Percentiles rank a stretch among this genome's conserved stretches.
phyloP scores from a whole-genome alignment of 2,113 vertebrate species.

The Chionis minor region DNA sequence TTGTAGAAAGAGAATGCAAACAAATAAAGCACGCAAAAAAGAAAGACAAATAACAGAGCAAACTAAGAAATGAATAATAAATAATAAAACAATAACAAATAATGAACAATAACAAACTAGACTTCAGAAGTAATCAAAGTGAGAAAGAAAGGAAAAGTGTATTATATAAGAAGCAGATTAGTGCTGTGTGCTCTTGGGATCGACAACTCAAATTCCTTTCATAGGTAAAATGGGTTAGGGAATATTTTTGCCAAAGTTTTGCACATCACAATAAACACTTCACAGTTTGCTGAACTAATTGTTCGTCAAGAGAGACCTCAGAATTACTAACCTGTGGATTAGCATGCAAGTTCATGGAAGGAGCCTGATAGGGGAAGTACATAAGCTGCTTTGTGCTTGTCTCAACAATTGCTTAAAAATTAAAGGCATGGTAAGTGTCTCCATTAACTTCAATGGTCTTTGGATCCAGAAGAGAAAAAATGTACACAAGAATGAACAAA shows the following conservation, averaged over 20 bases:
- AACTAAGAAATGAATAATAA: slow-evolving; percentile 47
- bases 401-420: background rate
- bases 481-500: background rate
- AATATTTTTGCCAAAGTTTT: background rate
- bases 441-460: background rate
- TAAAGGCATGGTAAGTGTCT: background rate
- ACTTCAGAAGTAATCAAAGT: slow-evolving; percentile 11
- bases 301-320: background rate
- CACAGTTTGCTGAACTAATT: background rate
- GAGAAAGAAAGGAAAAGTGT: background rate
- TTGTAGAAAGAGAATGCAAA: background rate
- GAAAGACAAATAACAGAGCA: slow-evolving; percentile 23
- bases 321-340: background rate
- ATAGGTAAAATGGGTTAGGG: background rate
- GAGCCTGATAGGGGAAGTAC: background rate
- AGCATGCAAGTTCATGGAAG: background rate
- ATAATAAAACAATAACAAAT: slow-evolving; percentile 28
- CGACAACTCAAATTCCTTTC: background rate
- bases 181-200: background rate
- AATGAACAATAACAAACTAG: background rate
- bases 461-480: background rate
- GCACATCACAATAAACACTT: background rate
- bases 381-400: background rate
- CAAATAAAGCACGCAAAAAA: background rate
- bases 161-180: background rate